phyloP scores from a whole-genome alignment of 2,888 invertebrate species.

The Ceriagrion tenellum region DNA sequence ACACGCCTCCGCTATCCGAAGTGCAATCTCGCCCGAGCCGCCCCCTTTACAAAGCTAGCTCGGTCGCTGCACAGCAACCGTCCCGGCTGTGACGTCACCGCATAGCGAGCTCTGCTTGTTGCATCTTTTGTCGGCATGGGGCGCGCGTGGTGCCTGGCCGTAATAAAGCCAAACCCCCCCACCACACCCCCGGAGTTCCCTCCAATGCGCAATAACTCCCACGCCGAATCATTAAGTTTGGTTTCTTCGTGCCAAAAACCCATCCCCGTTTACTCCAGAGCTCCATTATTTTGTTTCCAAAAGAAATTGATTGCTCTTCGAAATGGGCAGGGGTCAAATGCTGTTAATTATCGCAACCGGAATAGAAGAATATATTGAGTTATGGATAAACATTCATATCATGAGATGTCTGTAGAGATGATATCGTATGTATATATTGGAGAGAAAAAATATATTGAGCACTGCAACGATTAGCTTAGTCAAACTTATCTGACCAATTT shows the following conservation, averaged over 20 bases:
- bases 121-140: neutral
- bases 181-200: neutral
- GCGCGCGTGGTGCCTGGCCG: neutral
- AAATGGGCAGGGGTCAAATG: no score
- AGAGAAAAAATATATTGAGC: no score
- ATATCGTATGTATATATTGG: no score
- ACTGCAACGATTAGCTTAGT: no score
- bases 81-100: neutral
- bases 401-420: no score
- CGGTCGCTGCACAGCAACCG: neutral
- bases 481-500: no score
- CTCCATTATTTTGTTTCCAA: neutral
- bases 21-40: neutral
- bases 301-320: neutral
- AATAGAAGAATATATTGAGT: no score
- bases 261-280: neutral
- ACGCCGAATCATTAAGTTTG: neutral
- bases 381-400: no score
- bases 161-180: neutral
- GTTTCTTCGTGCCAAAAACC: neutral
- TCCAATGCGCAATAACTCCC: neutral
- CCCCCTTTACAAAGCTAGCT: neutral
- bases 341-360: no score
- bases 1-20: neutral
- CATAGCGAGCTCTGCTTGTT: neutral